A percentile compares a stretch with the other conserved stretches of the same genome.
phyloP scores from a whole-genome alignment of 92 coral and sea anemone genomes.

The Scolanthus callimorphus region DNA sequence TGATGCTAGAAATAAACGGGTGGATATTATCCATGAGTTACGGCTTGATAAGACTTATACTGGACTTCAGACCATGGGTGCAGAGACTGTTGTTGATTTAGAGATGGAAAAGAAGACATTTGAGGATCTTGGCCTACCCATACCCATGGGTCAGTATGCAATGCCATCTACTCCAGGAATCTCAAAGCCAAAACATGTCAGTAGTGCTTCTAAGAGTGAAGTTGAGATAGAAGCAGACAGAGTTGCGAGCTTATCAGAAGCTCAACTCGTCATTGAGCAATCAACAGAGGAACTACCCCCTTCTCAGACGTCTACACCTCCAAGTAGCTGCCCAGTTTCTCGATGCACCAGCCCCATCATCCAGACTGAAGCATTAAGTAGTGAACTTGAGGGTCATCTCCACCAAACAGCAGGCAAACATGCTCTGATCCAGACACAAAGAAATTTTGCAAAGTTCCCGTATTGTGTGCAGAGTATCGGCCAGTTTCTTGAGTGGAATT shows the following conservation, averaged over 20 bases:
- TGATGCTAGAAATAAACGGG: slow-evolving; percentile 88
- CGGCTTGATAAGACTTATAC: slow-evolving; percentile 93
- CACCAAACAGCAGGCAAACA: slow-evolving; percentile 34
- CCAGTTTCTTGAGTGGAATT: slow-evolving; percentile 70
- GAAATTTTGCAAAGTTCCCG: slow-evolving; percentile 39
- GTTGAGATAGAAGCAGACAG: neutral
- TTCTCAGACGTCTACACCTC: slow-evolving; percentile 58
- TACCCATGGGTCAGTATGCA: slow-evolving; percentile 2
- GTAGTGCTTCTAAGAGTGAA: neutral
- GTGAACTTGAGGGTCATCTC: slow-evolving; percentile 32
- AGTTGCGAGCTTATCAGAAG: neutral
- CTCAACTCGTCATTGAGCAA: neutral
- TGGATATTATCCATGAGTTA: slow-evolving; percentile 88
- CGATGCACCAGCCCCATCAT: slow-evolving; percentile 73
- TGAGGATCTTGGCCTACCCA: slow-evolving; percentile 46
- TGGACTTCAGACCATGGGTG: slow-evolving; percentile 97
- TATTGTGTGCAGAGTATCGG: slow-evolving; percentile 58
- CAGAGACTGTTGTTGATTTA: slow-evolving; percentile 95
- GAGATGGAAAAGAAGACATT: slow-evolving; percentile 90
- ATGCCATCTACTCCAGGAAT: neutral
- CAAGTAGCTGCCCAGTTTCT: slow-evolving; percentile 52
- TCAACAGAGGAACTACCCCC: neutral
- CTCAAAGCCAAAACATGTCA: neutral
- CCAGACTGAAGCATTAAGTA: neutral
- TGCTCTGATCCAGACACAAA: slow-evolving; percentile 52